Evolutionary conservation across 2,888 invertebrate genomes (phyloP), one percentile per base, ranked within the genome.

Genomic region (Trisateles emortualis): DNA sequence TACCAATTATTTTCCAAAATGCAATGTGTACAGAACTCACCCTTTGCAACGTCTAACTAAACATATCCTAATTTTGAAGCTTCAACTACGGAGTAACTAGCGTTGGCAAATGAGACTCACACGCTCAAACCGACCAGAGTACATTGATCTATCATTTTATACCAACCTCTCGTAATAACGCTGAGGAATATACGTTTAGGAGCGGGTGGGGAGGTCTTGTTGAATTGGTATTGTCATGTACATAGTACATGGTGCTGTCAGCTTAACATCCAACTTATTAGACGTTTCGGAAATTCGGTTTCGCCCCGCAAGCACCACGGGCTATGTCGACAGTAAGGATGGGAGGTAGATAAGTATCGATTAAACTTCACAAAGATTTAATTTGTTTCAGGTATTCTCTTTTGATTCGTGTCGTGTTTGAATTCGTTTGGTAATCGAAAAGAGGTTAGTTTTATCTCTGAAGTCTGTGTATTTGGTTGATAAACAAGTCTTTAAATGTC

Each of bases 201-300:
- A 54, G 74, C 54, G 68, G 73, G 56, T 42, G 55, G 64, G 72
- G 41, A 70, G 84, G 56, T 84, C 86, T 76, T 44, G 57, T 43
- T 64, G 58, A 47, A 64, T 58, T 85, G 88, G 88, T 74, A 66
- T 77, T 80, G 84, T 84, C 87, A 81, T 81, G 84, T 87, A 88
- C 83, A 86, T 86, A 85, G 83, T 84, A 83, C 81, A 83, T 79
- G 82, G 78, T 82, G 81, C 85, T 86, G 88, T 87, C 82, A 79
- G 85, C 83, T 90, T 90, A 88, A 89, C 90, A 91, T 88, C 88
- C 90, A 90, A 91, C 90, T 92, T 91, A 92, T 92, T 92, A 92
- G 90, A 92, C 90, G 86, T 90, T 91, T 90, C 89, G 90, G 90
- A 91, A 91, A 91, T 91, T 90, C 88, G 90, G 90, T 91, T 90